Percentiles rank a stretch among this genome's conserved stretches.
These are phyloP conservation scores for Platyscapa corneri DNA, from an alignment of 1,140 invertebrate genomes.

Conservation along the genomic window DNA sequence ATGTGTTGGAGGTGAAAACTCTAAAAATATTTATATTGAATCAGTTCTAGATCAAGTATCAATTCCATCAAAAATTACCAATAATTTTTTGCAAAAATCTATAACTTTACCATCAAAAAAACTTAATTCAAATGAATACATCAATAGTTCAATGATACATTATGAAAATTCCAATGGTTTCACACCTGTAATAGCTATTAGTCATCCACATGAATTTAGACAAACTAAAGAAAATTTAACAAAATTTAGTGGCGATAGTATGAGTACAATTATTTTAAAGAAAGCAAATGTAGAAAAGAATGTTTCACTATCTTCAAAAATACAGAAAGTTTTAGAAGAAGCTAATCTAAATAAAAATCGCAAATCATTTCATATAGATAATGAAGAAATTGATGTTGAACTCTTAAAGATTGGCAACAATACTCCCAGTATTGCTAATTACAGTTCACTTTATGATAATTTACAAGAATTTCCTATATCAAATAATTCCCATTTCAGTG, in stretches of 20 bases:
- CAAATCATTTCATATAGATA: constrained; percentile 63
- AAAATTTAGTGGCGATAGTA: background rate
- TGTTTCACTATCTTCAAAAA: constrained; percentile 50
- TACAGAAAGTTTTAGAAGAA: constrained; percentile 56
- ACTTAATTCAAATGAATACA: constrained; percentile 29
- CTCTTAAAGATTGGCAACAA: constrained; percentile 68
- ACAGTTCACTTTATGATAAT: constrained; percentile 66
- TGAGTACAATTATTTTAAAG: background rate
- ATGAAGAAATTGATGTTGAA: constrained; percentile 66
- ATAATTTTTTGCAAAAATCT: constrained; percentile 53
- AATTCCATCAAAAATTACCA: constrained; percentile 61
- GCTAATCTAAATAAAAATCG: constrained; percentile 57
- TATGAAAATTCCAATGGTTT: constrained; percentile 70
- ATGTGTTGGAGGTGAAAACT: constrained; percentile 54
- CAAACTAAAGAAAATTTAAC: background rate
- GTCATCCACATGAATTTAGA: constrained; percentile 5
- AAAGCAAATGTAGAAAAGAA: constrained; percentile 40
- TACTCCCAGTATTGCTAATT: constrained; percentile 68
- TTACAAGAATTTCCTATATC: constrained; percentile 52
- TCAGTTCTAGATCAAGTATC: constrained; percentile 66
- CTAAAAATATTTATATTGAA: constrained; percentile 45
- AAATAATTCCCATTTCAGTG: constrained; percentile 22
- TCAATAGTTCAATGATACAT: constrained; percentile 54
- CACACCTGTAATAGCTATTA: constrained; percentile 61
- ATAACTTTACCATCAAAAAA: constrained; percentile 30